These are phyloP conservation scores for Tachycineta bicolor DNA, from an alignment of 2,113 vertebrate genomes.

Conservation along the genomic window DNA sequence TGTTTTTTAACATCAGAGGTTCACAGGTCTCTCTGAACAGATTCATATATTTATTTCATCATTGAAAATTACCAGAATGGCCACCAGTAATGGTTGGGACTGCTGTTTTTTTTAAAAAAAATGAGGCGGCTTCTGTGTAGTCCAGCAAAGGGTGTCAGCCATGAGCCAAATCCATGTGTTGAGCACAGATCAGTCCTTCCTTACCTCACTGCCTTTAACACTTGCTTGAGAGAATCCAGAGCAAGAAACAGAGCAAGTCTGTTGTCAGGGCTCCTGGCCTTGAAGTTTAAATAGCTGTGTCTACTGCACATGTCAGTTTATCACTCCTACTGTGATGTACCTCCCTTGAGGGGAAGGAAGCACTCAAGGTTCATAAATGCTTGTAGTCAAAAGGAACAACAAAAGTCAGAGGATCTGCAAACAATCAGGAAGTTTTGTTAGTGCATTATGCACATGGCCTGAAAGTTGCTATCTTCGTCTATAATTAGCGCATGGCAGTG, in stretches of 20 bases:
- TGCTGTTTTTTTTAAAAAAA: not conserved
- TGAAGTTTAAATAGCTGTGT: not conserved
- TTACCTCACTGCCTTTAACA: not conserved
- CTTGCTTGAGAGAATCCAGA: not conserved
- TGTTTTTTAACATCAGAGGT: not conserved
- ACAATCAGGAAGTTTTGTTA: not conserved
- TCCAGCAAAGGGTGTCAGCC: not conserved
- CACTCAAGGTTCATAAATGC: not conserved
- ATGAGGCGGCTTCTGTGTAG: not conserved
- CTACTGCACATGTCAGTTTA: not conserved
- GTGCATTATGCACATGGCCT: too few relatives aligned
- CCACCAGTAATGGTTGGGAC: not conserved
- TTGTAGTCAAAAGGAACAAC: not conserved
- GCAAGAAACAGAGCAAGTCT: not conserved
- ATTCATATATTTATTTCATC: not conserved
- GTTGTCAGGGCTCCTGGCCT: not conserved
- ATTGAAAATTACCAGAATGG: not conserved
- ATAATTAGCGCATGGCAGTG: accelerated
- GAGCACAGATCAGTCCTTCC: not conserved
- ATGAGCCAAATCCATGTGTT: not conserved
- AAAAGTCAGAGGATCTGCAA: not conserved
- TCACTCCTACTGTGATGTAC: not conserved
- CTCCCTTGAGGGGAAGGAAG: not conserved
- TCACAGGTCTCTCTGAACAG: not conserved
- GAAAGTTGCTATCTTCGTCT: not conserved